Evolutionary conservation across 2,888 invertebrate genomes (phyloP).

Genomic region (Drosophila greeni): DNA sequence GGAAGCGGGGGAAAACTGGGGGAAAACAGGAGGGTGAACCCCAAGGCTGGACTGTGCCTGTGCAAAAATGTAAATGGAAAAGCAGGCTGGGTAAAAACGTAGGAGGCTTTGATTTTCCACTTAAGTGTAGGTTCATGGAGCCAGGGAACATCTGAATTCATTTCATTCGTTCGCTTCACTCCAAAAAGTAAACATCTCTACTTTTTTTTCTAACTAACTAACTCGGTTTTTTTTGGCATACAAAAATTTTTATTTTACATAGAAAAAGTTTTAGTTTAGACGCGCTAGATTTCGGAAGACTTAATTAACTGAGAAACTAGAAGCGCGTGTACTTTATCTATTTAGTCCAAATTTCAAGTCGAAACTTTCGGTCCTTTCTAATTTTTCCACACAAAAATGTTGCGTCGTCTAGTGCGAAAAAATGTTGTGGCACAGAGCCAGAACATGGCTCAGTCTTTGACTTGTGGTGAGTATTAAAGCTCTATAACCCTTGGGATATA

Average conservation of each 20-base stretch:
- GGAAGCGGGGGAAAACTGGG: too few relatives aligned
- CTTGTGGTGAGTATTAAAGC: background rate
- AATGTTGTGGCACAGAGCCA: background rate
- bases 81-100: background rate
- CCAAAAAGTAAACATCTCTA: constrained; percentile 12
- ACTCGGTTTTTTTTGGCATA: background rate
- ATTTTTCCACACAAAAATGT: background rate
- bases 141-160: constrained; percentile 20
- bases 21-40: too few relatives aligned
- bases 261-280: too few relatives aligned
- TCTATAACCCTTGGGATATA: background rate
- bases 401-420: background rate
- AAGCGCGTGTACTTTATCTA: too few relatives aligned
- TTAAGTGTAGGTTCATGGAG: constrained; percentile 2
- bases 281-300: too few relatives aligned
- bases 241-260: background rate
- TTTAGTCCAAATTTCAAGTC: background rate
- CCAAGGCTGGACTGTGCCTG: background rate
- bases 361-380: background rate
- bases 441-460: background rate
- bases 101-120: constrained; percentile 27
- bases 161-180: constrained; percentile 41
- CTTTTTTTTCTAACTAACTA: constrained; percentile 42
- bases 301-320: too few relatives aligned
- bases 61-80: background rate